These are phyloP conservation scores for Trichonephila clavata DNA, from an alignment of 1,140 invertebrate species.

Conservation along the genomic window DNA sequence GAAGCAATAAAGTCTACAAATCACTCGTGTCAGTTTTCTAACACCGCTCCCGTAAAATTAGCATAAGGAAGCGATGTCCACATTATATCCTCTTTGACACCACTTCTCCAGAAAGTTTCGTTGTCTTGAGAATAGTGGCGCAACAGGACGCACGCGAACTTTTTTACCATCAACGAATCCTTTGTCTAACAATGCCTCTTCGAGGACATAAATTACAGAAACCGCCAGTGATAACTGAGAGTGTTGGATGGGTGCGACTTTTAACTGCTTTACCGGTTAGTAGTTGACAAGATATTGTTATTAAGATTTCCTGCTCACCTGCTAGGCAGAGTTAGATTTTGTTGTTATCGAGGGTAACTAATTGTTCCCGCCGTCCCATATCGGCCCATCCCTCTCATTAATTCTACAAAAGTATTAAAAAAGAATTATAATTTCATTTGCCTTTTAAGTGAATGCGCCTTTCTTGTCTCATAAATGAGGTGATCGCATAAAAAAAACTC, in stretches of 20 bases:
- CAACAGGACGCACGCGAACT: background rate
- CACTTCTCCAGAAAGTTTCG: conserved; percentile 36
- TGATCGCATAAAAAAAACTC: no score
- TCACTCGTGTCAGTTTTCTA: background rate
- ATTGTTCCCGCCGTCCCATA: background rate
- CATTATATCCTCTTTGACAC: conserved; percentile 31
- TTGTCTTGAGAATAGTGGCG: conserved; percentile 1
- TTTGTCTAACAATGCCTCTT: conserved; percentile 33
- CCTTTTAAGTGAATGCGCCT: no score
- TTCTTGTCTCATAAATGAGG: no score
- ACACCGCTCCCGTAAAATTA: conserved; percentile 3
- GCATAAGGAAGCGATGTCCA: conserved; percentile 19
- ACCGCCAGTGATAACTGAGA: background rate
- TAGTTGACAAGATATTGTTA: conserved; percentile 39
- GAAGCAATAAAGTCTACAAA: background rate
- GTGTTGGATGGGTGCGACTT: conserved; percentile 48
- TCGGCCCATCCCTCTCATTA: background rate
- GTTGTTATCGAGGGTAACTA: background rate
- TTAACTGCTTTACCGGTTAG: conserved; percentile 5
- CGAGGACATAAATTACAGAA: background rate
- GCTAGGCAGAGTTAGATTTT: background rate
- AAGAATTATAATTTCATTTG: no score
- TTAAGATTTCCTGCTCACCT: background rate
- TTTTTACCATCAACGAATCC: conserved; percentile 17
- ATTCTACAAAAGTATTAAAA: background rate